Base-by-base conservation (phyloP, 2,113 vertebrate genomes). In the Lipophrys pholis region DNA sequence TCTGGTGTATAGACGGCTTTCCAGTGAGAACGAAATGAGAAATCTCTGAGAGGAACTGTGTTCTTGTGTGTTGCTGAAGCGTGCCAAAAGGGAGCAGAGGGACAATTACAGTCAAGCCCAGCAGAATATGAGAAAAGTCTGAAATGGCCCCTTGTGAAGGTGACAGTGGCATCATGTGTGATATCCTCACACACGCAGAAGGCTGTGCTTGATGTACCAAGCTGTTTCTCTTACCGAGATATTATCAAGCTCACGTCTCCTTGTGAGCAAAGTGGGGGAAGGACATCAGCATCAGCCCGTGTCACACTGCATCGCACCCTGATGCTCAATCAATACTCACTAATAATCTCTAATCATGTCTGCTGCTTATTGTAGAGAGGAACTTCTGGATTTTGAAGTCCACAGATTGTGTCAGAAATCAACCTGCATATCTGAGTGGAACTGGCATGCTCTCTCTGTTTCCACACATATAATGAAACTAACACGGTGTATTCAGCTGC, bases 21-120 rank as follows among this genome's bases (percentile, higher is more conserved):
- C 69, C 80, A 71, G 86, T 88, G 85, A 90, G 71, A 78, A 69
- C 16, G 17, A 78, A 90, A 90, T 88, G 73, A 86, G 79, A 87
- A 90, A 78, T 78, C 39, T 39, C 40, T 56, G 55, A 61, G 55
- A 57, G 56, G 10, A 49, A 38, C 8, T 49, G 16, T 6, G 49
- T 48, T 42, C 74, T 21, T 61, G 45, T 54, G 68, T 60, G 55
- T 43, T 15, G 30, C 71, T 69, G 39, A 46, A 58, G 39, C 8
- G 56, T 60, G 68, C 66, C 51, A 63, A 30, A 80, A 38, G 7
- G 11, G 30, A 61, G 66, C 62, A 52, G 49, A 90, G 76, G 74
- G 72, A 56, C 69, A 51, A 36, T 83, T 61, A 75, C 76, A 80
- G 55, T 46, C n/a, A 66, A 68, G 39, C 59, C 42, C 30, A 40